These are phyloP conservation scores for Falco columbarius DNA, from an alignment of 2,797 vertebrate genomes.

Conservation along the genomic window DNA sequence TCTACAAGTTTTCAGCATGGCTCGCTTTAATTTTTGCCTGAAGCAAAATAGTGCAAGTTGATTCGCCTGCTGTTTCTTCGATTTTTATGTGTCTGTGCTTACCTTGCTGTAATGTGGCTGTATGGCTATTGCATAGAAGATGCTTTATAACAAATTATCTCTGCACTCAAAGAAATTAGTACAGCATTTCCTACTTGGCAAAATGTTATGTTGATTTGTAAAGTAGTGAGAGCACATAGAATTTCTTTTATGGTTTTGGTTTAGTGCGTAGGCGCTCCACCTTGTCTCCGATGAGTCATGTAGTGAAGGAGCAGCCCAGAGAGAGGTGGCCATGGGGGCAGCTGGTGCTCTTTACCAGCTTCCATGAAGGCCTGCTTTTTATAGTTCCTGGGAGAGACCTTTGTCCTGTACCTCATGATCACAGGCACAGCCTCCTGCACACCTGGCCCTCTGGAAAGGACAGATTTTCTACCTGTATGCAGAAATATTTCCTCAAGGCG, in stretches of 20 bases:
- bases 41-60: constrained; percentile 36
- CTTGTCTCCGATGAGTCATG: not conserved
- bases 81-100: constrained; percentile 55
- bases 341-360: not conserved
- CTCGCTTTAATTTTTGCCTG: constrained; percentile 25
- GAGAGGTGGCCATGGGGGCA: not conserved
- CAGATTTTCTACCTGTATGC: not conserved
- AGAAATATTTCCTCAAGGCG: not conserved
- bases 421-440: not conserved
- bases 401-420: not conserved
- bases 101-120: constrained; percentile 52
- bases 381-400: not conserved
- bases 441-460: not conserved
- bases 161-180: not conserved
- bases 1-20: constrained; percentile 32
- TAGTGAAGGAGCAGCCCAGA: not conserved
- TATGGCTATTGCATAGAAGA: constrained; percentile 65
- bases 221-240: not conserved
- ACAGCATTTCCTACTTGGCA: constrained; percentile 7
- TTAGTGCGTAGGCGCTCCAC: not conserved
- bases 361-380: not conserved
- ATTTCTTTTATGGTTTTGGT: not conserved
- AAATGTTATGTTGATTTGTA: constrained; percentile 10
- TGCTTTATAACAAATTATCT: constrained; percentile 51
- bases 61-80: constrained; percentile 41